Percentiles rank a stretch among this genome's conserved stretches.
Evolutionary conservation across 2,113 vertebrate species (phyloP).

Genomic region (Rhizomys pruinosus): DNA sequence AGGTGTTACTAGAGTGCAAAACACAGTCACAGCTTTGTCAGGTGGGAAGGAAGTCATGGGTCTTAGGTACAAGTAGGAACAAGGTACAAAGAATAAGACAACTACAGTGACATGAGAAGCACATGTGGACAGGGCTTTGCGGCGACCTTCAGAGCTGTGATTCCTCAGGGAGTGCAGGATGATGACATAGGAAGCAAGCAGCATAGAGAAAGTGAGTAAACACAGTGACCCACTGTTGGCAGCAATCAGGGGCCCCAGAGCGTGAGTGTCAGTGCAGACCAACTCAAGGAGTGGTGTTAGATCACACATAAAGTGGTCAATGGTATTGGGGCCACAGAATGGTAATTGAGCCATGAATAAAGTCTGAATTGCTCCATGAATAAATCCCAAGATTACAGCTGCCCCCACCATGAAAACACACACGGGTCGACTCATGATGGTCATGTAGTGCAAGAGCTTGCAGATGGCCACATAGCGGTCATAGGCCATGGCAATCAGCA

Average conservation of each 20-base stretch:
- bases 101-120: constrained; percentile 3
- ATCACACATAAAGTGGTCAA: constrained; percentile 7
- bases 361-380: constrained; percentile 7
- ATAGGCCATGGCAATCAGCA: constrained; percentile 45
- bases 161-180: not conserved
- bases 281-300: not conserved
- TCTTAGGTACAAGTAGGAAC: not conserved
- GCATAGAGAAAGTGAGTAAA: not conserved
- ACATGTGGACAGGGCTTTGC: not conserved
- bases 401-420: not conserved
- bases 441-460: not conserved
- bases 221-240: not conserved
- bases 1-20: not conserved
- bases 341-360: not conserved
- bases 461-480: constrained; percentile 39
- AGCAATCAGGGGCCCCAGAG: not conserved
- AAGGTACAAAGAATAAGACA: constrained; percentile 16
- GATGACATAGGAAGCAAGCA: not conserved
- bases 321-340: not conserved
- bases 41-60: not conserved
- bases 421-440: not conserved
- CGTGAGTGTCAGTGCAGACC: not conserved
- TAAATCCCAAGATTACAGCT: not conserved
- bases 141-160: not conserved
- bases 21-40: not conserved